Percentiles rank a stretch among this genome's conserved stretches.
These are phyloP conservation scores for Cataglyphis cursor DNA, from an alignment of 2,888 invertebrate genomes.

Conservation along the genomic window DNA sequence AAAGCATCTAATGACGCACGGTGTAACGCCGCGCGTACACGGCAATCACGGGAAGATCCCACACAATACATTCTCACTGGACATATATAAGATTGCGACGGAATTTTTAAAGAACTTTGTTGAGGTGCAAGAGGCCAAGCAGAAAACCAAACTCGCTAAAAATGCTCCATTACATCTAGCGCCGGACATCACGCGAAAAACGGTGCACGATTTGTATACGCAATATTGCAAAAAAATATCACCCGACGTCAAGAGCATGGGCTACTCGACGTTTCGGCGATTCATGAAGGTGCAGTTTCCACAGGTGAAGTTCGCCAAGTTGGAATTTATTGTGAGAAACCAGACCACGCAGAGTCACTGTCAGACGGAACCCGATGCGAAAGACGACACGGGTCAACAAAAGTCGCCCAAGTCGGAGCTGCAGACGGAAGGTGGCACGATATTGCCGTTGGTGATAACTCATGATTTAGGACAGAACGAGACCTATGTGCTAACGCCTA, in stretches of 20 bases:
- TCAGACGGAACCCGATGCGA: conserved; percentile 67
- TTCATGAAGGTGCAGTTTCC: conserved; percentile 95
- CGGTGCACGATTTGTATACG: conserved; percentile 92
- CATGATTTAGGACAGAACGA: conserved; percentile 74
- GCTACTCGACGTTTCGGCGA: conserved; percentile 93
- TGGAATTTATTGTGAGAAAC: conserved; percentile 85
- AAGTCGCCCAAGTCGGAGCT: conserved; percentile 62
- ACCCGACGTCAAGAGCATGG: conserved; percentile 92
- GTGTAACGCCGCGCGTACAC: conserved; percentile 92
- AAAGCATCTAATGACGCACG: conserved; percentile 93
- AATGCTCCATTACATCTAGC: conserved; percentile 88
- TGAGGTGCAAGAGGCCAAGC: conserved; percentile 89
- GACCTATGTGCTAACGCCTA: conserved; percentile 80
- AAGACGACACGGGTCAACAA: conserved; percentile 57
- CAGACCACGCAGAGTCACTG: conserved; percentile 67
- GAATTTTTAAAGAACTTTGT: conserved; percentile 92
- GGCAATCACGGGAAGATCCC: conserved; percentile 94
- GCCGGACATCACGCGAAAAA: conserved; percentile 90
- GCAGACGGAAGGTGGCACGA: conserved; percentile 66
- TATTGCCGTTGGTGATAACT: conserved; percentile 81
- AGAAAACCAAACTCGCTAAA: conserved; percentile 87
- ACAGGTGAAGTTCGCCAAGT: conserved; percentile 90
- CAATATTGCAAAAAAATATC: conserved; percentile 91
- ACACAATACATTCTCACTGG: conserved; percentile 93
- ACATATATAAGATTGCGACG: conserved; percentile 93